Percentiles rank a stretch among this genome's conserved stretches.
Conservation (phyloP, 35 echinoderm and acorn worm genomes). For the Hemicentrotus pulcherrimus region DNA sequence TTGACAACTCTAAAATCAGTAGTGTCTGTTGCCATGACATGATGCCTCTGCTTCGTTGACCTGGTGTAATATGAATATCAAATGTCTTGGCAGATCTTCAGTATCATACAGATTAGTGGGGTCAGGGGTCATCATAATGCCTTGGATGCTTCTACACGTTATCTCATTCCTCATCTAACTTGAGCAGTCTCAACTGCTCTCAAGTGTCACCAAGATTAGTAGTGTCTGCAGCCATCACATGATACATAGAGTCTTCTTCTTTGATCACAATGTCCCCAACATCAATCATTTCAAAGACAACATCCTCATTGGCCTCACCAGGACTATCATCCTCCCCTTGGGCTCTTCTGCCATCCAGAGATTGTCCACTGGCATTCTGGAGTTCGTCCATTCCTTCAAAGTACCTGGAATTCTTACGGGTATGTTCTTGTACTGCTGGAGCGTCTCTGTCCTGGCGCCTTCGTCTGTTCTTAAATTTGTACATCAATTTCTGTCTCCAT, state of each 20-base stretch:
- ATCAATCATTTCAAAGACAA: neutral
- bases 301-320: neutral
- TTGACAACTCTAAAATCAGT: too few species aligned
- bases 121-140: neutral
- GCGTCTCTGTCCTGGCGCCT: slow-evolving; percentile 7
- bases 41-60: neutral
- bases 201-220: neutral
- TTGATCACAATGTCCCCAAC: neutral
- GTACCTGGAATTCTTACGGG: neutral
- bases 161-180: neutral
- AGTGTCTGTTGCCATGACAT: too few species aligned
- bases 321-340: neutral
- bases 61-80: neutral
- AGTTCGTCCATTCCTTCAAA: neutral
- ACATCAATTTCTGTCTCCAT: slow-evolving; percentile 34
- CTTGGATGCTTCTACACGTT: neutral
- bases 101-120: neutral
- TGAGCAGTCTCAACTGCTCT: neutral
- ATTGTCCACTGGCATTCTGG: neutral
- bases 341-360: neutral
- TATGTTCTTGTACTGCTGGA: neutral
- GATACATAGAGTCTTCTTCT: neutral
- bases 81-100: neutral
- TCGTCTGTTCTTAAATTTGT: slow-evolving; percentile 41
- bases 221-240: slow-evolving; percentile 27